These are phyloP conservation scores for Platanista minor DNA, from an alignment of 2,113 vertebrate species.

Conservation along the genomic window DNA sequence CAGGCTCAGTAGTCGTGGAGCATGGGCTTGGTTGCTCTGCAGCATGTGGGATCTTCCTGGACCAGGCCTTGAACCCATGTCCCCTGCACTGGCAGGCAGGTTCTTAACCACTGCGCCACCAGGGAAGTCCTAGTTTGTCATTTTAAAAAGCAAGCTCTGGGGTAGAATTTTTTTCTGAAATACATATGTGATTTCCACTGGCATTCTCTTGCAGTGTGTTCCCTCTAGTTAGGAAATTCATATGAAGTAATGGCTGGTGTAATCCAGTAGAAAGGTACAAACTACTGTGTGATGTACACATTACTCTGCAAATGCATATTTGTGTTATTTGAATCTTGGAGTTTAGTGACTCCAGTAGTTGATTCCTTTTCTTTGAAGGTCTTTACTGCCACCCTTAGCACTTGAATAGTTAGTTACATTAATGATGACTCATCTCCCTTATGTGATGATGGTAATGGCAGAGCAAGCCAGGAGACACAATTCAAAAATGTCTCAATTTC, in stretches of 20 bases:
- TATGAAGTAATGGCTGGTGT: not conserved
- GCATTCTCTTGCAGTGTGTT: not conserved
- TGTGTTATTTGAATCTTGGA: not conserved
- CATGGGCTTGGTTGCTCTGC: too few species aligned
- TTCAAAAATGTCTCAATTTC: not conserved
- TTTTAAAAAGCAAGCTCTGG: not conserved
- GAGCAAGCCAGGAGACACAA: not conserved
- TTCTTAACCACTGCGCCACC: too few species aligned
- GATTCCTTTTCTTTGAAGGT: not conserved
- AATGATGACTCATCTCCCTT: not conserved
- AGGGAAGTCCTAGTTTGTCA: not conserved
- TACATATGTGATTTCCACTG: not conserved
- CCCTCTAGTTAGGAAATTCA: not conserved
- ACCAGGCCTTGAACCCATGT: too few species aligned
- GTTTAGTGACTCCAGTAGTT: not conserved
- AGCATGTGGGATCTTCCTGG: too few species aligned
- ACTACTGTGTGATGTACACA: not conserved
- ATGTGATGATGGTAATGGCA: not conserved
- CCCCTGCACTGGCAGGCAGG: too few species aligned
- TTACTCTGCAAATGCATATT: not conserved
- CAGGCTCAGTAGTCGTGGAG: too few species aligned
- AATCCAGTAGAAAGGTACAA: not conserved
- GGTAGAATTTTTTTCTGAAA: constrained; percentile 21
- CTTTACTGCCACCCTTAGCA: not conserved
- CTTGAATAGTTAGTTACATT: not conserved